Evolutionary conservation across 2,113 vertebrate species (phyloP).

Genomic region (Oryzias curvinotus): DNA sequence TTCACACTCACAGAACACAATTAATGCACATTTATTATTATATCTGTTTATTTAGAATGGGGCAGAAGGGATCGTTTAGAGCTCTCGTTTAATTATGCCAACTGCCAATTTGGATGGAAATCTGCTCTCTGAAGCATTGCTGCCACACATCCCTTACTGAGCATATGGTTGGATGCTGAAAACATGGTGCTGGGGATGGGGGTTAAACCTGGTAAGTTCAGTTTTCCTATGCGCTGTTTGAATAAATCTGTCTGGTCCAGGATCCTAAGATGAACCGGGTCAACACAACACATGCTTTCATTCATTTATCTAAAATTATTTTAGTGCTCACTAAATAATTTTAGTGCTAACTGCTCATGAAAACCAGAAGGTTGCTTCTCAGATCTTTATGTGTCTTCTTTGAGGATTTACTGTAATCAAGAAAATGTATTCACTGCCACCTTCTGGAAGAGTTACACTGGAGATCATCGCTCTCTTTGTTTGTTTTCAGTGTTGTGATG

Average conservation of each 20-base stretch:
- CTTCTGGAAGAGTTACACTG: no score
- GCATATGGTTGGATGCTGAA: constrained; percentile 59
- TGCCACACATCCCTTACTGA: constrained; percentile 36
- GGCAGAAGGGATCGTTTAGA: constrained; percentile 55
- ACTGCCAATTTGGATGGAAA: constrained; percentile 66
- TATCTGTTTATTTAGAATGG: constrained; percentile 42
- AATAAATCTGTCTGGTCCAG: constrained; percentile 6
- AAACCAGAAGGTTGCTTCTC: no score
- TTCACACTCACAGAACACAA: constrained; percentile 52
- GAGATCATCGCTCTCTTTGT: no score
- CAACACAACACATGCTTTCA: no score
- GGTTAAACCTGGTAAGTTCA: constrained; percentile 29
- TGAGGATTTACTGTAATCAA: no score
- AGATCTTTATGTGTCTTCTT: no score
- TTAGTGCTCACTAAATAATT: no score
- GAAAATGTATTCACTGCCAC: no score
- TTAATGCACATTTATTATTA: constrained; percentile 59
- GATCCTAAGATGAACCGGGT: no score
- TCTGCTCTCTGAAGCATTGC: constrained; percentile 51
- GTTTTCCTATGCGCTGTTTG: constrained; percentile 7
- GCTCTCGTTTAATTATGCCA: constrained; percentile 64
- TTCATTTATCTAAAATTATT: no score
- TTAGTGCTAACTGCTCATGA: no score
- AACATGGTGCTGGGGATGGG: constrained; percentile 15
- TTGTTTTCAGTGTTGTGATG: no score